Conservation (phyloP, 1,140 invertebrate genomes). For the Cydia pomonella region DNA sequence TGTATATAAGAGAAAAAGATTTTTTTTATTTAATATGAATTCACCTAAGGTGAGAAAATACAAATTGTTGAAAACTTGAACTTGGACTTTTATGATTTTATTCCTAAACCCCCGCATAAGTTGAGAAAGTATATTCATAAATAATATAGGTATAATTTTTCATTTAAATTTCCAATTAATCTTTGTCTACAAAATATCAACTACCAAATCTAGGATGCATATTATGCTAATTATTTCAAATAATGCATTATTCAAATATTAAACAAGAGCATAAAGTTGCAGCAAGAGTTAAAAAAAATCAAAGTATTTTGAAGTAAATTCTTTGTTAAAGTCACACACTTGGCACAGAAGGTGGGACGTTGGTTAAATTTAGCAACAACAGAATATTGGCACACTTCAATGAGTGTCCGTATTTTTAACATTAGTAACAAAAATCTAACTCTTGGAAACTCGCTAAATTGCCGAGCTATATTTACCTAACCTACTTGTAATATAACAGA, state of each 20-base stretch:
- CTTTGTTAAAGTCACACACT: slow-evolving; percentile 29
- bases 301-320: slow-evolving; percentile 27
- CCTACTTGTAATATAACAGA: background rate
- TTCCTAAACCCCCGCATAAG: background rate
- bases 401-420: slow-evolving; percentile 40
- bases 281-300: background rate
- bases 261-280: background rate
- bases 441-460: slow-evolving; percentile 12
- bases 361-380: slow-evolving; percentile 40
- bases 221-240: no score
- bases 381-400: slow-evolving; percentile 43
- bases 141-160: no score
- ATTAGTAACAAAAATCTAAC: slow-evolving; percentile 28
- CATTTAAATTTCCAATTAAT: no score
- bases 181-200: no score
- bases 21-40: slow-evolving; percentile 78
- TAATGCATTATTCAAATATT: background rate
- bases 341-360: slow-evolving; percentile 37
- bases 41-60: slow-evolving; percentile 79
- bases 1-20: slow-evolving; percentile 77
- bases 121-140: no score
- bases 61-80: slow-evolving; percentile 78
- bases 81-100: slow-evolving; percentile 46
- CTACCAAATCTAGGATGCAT: no score
- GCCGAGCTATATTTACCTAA: slow-evolving; percentile 11